Base-by-base conservation (phyloP, 2,888 invertebrate species). In the Embidobia sp. region DNA sequence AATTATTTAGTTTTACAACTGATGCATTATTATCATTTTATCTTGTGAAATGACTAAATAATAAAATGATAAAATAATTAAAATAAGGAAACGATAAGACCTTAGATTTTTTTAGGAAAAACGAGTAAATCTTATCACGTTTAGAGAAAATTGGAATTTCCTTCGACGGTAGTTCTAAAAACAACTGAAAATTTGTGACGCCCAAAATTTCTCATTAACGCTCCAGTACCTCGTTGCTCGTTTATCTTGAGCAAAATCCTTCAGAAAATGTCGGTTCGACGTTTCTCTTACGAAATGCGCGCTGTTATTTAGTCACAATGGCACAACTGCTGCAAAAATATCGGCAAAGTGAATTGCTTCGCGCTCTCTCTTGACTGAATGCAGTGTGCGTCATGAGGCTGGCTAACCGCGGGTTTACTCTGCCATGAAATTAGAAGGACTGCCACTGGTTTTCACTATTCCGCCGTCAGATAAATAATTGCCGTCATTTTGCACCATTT, bases 361-460 rank as follows among this genome's bases (percentile, higher is more conserved):
- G 46, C 44, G 19, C 64, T 51, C 44, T 59, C 59, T 55, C 64
- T 48, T 57, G 26, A 49, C 69, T 57, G 42, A 42, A 61, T 67
- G 67, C 53, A 69, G 42, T 46, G 26, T 48, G 57, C 69, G 35
- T 61, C 75, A 75, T 59, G 76, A 66, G 35, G 26, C 55, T 29
- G 31, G 59, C 67, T 73, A 77, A 77, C 77, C 77, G 61, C 73
- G 63, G 57, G 81, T 73, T 82, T 82, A 81, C 77, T 79, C 81
- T 74, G 70, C 67, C 82, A 81, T 84, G 84, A 84, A 84, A 84
- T 84, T 84, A 84, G 82, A 81, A 84, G 82, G 81, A 80, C 75
- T 80, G 79, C 82, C 80, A 81, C 75, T 53, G 69, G 80, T 83
- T 83, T 84, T 84, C 84, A 80, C 82, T 83, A 80, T 83, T 83